These are phyloP conservation scores for Tetragnatha montana DNA, from an alignment of 2,888 invertebrate species.

Conservation along the genomic window DNA sequence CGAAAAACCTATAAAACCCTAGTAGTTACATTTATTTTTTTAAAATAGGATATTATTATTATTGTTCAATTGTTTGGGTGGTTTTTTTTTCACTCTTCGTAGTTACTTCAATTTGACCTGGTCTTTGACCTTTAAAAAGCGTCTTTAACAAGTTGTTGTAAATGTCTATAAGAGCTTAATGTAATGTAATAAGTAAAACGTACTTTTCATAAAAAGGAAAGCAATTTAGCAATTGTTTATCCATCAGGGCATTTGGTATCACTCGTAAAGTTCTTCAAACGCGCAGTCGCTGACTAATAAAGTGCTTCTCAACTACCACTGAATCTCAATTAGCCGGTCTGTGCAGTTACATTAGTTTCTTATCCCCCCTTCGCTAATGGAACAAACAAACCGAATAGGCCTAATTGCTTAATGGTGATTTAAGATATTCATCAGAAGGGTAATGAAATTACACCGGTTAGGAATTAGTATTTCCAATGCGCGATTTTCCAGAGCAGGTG, in stretches of 20 bases:
- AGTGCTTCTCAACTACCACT: background rate
- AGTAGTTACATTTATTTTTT: no score
- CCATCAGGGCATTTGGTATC: background rate
- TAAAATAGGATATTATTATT: no score
- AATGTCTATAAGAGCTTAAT: no score
- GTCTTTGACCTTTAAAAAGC: no score
- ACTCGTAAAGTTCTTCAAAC: background rate
- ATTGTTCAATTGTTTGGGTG: no score
- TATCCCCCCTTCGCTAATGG: slow-evolving; percentile 14
- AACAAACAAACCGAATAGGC: slow-evolving; percentile 18
- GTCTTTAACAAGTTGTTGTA: no score
- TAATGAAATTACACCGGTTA: background rate
- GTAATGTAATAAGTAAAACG: no score
- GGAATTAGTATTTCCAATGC: background rate
- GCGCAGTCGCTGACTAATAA: slow-evolving; percentile 1
- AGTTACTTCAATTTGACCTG: no score
- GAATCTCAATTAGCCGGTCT: slow-evolving; percentile 30
- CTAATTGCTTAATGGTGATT: slow-evolving; percentile 50
- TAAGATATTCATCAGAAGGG: slow-evolving; percentile 7
- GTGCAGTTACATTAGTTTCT: slow-evolving; percentile 24
- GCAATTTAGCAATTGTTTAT: background rate
- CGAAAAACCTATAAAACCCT: no score
- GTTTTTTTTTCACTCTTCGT: no score
- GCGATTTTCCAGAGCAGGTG: background rate
- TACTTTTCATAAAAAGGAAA: no score